Evolutionary conservation across 1,140 invertebrate genomes (phyloP).

Genomic region (Trichomalopsis sarcophagae): DNA sequence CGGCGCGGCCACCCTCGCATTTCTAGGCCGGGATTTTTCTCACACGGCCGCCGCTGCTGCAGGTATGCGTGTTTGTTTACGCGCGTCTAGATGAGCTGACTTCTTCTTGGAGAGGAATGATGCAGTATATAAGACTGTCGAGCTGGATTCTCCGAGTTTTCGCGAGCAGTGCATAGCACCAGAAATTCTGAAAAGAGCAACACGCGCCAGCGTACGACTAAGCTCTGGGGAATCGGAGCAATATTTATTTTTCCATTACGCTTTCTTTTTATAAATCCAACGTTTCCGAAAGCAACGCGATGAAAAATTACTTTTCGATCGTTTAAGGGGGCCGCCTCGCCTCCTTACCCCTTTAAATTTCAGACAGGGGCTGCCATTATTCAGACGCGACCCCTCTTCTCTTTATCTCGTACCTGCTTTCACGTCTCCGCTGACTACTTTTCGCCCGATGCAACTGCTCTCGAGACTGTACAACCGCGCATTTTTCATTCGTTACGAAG

Average conservation of each 20-base stretch:
- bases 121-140: neutral
- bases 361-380: neutral
- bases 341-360: slow-evolving; percentile 13
- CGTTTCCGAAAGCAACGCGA: neutral
- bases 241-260: no score
- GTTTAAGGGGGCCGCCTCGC: neutral
- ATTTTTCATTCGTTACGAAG: neutral
- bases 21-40: slow-evolving; percentile 33
- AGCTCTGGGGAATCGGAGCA: no score
- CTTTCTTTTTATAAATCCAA: neutral
- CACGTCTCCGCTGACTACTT: neutral
- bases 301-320: slow-evolving; percentile 34
- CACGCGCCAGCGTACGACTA: no score
- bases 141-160: neutral
- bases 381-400: neutral
- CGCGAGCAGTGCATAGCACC: neutral
- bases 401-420: slow-evolving; percentile 16
- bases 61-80: neutral
- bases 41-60: neutral
- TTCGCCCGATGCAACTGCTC: neutral
- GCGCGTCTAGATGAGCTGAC: neutral
- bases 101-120: neutral
- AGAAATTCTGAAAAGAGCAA: neutral
- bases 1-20: slow-evolving; percentile 22
- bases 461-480: neutral